A percentile compares a stretch with the other conserved stretches of the same genome.
Evolutionary conservation across 2,113 vertebrate species (phyloP).

Genomic region (Calidris pugnax): DNA sequence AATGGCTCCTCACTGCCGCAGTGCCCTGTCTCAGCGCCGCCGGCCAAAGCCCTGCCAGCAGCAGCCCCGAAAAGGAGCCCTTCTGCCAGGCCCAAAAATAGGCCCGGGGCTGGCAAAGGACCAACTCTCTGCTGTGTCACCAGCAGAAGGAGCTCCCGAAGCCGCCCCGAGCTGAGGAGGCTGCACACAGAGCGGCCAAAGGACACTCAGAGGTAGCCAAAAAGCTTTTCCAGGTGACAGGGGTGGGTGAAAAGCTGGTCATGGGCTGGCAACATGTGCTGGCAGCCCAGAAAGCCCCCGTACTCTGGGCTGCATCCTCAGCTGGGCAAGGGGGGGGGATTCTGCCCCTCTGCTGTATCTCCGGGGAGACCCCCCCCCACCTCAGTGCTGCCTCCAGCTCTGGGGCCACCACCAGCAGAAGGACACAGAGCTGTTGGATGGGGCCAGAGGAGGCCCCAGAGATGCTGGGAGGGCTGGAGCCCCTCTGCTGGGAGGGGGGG

Average conservation of each 20-base stretch:
- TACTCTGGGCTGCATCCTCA: neutral
- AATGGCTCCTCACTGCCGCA: neutral
- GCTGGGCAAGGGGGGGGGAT: neutral
- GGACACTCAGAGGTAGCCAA: too few relatives aligned
- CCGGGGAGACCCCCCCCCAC: neutral
- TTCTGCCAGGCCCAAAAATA: neutral
- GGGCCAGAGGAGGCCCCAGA: too few relatives aligned
- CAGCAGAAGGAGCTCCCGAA: neutral
- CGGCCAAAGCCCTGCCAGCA: rapidly evolving
- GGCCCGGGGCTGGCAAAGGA: rapidly evolving
- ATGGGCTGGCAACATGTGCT: rapidly evolving
- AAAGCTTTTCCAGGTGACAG: neutral
- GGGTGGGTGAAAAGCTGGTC: neutral
- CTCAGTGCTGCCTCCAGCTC: neutral
- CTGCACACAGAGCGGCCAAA: neutral
- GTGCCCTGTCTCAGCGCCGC: neutral
- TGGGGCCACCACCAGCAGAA: too few relatives aligned
- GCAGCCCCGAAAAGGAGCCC: neutral
- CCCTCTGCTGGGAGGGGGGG: too few relatives aligned
- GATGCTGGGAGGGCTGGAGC: too few relatives aligned
- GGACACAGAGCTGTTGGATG: too few relatives aligned
- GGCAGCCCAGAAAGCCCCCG: too few relatives aligned
- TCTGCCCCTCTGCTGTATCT: neutral
- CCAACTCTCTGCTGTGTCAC: too few relatives aligned
- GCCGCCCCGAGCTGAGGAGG: rapidly evolving